Conservation (phyloP, 2,888 invertebrate genomes). For the Elegia similella region DNA sequence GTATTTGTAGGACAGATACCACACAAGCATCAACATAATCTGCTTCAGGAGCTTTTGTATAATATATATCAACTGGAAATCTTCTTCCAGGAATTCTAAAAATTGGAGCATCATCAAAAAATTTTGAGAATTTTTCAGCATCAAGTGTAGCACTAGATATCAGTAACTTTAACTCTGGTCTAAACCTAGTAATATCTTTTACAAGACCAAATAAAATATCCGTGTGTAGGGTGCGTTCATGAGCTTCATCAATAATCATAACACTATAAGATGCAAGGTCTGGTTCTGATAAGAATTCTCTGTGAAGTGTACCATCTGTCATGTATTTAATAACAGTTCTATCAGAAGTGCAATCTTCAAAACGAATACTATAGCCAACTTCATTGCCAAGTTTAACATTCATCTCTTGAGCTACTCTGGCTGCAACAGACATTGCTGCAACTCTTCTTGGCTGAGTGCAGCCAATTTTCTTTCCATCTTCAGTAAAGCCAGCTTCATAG, state of each 20-base stretch:
- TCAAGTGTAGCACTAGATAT: slow-evolving; percentile 99
- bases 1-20: slow-evolving; percentile 98
- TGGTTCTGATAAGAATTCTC: slow-evolving; percentile 98
- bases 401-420: slow-evolving; percentile 99
- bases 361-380: slow-evolving; percentile 95
- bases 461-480: slow-evolving; percentile 93
- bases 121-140: slow-evolving; percentile 98
- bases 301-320: slow-evolving; percentile 98
- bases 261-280: slow-evolving; percentile 98
- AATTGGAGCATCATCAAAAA: slow-evolving; percentile 99
- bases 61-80: slow-evolving; percentile 99
- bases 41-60: slow-evolving; percentile 99
- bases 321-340: slow-evolving; percentile 98
- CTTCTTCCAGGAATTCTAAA: slow-evolving; percentile 98
- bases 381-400: slow-evolving; percentile 96
- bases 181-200: slow-evolving; percentile 95
- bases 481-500: slow-evolving; percentile 94
- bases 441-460: slow-evolving; percentile 99
- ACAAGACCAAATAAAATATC: slow-evolving; percentile 99
- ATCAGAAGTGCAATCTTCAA: slow-evolving; percentile 99
- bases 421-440: slow-evolving; percentile 99
- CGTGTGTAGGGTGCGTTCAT: slow-evolving; percentile 98
- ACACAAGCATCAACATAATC: slow-evolving; percentile 99
- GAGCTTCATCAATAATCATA: slow-evolving; percentile 99
- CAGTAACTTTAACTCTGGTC: slow-evolving; percentile 96